Evolutionary conservation across 2,113 vertebrate species (phyloP).

Genomic region (Serinus canaria): DNA sequence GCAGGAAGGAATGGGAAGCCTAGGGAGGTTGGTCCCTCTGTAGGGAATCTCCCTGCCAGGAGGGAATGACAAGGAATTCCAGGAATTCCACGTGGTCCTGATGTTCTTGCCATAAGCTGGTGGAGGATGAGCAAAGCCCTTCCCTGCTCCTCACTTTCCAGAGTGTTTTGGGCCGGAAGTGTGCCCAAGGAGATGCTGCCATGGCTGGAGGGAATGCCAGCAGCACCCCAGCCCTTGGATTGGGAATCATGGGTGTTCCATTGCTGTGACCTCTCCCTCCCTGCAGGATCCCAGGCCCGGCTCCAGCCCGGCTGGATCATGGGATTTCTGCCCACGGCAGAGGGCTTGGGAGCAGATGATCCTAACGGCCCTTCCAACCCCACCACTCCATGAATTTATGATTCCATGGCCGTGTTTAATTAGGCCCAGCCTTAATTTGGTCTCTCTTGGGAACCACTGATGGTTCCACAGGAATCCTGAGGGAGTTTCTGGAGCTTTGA

Average conservation of each 20-base stretch:
- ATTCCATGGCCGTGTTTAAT: background rate
- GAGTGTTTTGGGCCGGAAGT: background rate
- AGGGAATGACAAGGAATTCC: background rate
- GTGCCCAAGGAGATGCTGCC: background rate
- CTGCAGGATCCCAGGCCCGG: background rate
- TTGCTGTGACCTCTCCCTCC: background rate
- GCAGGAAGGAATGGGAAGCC: background rate
- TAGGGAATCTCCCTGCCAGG: background rate
- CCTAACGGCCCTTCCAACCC: background rate
- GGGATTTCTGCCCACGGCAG: background rate
- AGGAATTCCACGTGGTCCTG: rapidly evolving
- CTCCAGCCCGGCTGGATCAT: background rate
- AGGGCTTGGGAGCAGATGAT: background rate
- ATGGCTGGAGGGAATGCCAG: background rate
- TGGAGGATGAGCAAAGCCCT: background rate
- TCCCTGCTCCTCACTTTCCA: background rate
- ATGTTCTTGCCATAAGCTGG: rapidly evolving
- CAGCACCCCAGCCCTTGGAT: background rate
- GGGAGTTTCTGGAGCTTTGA: background rate
- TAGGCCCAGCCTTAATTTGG: too few species aligned
- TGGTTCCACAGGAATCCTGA: rapidly evolving
- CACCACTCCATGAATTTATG: rapidly evolving
- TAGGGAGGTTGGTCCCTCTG: background rate
- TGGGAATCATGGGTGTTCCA: background rate
- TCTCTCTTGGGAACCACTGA: background rate